A percentile compares a stretch with the other conserved stretches of the same genome.
Conservation (phyloP, 2,888 invertebrate genomes). For the Drosophila falleni region DNA sequence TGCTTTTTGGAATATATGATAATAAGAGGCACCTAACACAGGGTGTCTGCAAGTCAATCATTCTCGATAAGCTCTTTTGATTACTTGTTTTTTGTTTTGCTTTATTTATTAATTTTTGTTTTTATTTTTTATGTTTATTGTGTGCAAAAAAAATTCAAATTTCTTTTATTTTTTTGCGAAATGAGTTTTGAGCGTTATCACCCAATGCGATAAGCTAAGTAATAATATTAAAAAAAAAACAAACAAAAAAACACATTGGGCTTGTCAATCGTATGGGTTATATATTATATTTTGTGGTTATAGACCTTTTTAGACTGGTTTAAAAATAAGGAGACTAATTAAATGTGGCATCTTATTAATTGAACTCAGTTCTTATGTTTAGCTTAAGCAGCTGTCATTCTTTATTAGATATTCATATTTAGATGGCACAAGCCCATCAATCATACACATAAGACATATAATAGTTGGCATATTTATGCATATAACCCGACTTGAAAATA, state of each 20-base stretch:
- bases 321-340: background rate
- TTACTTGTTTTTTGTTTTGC: conserved; percentile 8
- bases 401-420: conserved; percentile 15
- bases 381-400: background rate
- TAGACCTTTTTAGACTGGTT: background rate
- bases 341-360: background rate
- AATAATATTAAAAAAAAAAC: conserved; percentile 16
- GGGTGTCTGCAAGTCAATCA: background rate
- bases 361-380: background rate
- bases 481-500: conserved; percentile 18
- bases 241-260: conserved; percentile 10
- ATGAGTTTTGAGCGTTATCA: conserved; percentile 20
- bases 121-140: conserved; percentile 36
- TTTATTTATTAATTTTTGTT: conserved; percentile 19
- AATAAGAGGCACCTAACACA: background rate
- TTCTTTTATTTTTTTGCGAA: conserved; percentile 21
- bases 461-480: conserved; percentile 11
- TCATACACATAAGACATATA: conserved; percentile 22
- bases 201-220: conserved; percentile 41
- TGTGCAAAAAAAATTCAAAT: conserved; percentile 54
- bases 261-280: background rate
- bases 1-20: no score
- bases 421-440: conserved; percentile 27
- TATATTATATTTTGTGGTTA: background rate
- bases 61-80: no score